These are phyloP conservation scores for Heterotilapia buettikoferi DNA, from an alignment of 2,113 vertebrate genomes.

Conservation along the genomic window DNA sequence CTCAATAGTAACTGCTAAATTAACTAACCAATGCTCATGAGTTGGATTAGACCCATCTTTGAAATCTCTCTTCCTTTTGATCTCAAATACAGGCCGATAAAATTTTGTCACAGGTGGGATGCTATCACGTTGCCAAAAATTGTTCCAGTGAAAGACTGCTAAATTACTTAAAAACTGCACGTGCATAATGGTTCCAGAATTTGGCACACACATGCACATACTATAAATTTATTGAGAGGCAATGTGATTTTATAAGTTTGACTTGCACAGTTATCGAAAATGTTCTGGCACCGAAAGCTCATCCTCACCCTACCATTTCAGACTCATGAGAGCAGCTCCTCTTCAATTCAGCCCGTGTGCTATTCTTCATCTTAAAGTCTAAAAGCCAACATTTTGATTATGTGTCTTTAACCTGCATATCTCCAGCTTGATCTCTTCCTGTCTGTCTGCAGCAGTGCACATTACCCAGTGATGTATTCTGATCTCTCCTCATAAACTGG, in stretches of 20 bases:
- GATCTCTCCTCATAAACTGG: not conserved
- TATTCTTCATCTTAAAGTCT: not conserved
- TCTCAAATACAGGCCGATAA: not conserved
- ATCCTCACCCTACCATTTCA: not conserved
- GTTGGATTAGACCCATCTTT: not conserved
- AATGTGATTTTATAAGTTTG: not conserved
- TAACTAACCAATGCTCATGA: not conserved
- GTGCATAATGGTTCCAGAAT: not conserved
- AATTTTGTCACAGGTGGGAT: not conserved
- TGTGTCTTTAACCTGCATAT: conserved; percentile 9
- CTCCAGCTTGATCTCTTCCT: conserved; percentile 9
- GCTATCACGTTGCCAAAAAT: not conserved
- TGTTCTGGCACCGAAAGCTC: not conserved
- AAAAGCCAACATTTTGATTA: not conserved
- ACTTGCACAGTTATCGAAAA: not conserved
- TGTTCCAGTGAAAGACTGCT: not conserved
- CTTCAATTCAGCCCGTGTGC: not conserved
- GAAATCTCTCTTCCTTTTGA: not conserved
- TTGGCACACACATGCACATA: not conserved
- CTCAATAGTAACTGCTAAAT: not conserved
- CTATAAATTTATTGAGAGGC: not conserved
- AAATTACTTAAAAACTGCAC: not conserved
- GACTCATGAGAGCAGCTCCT: not conserved
- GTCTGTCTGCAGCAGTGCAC: not conserved
- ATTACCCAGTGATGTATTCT: not conserved